A percentile compares a stretch with the other conserved stretches of the same genome.
Conservation (phyloP, 92 coral and sea anemone species). For the Pocillopora grandis region DNA sequence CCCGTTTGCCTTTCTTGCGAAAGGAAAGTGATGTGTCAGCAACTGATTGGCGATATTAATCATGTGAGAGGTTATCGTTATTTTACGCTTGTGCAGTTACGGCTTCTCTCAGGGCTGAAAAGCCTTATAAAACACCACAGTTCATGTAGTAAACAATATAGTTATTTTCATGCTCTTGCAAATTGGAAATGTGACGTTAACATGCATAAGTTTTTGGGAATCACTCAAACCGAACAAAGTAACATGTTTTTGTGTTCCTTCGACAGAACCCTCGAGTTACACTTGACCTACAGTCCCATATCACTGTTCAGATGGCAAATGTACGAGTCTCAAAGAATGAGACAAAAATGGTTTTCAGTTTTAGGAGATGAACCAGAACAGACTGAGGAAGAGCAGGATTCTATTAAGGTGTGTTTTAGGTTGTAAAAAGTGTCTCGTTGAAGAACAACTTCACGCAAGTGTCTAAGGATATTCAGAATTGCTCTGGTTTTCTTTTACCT, state of each 20-base stretch:
- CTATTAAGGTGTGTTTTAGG: slow-evolving; percentile 77
- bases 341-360: slow-evolving; percentile 95
- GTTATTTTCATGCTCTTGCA: too few species aligned
- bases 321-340: slow-evolving; percentile 95
- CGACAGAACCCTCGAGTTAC: slow-evolving; percentile 80
- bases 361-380: slow-evolving; percentile 88
- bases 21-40: too few species aligned
- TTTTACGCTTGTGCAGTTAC: too few species aligned
- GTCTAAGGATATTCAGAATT: neutral
- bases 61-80: too few species aligned
- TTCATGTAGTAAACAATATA: too few species aligned
- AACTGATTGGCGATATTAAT: too few species aligned
- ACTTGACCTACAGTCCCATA: slow-evolving; percentile 84
- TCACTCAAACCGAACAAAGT: neutral
- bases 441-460: neutral
- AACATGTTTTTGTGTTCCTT: neutral
- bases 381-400: slow-evolving; percentile 98
- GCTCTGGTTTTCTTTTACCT: neutral
- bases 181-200: too few species aligned
- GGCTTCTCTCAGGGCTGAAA: too few species aligned
- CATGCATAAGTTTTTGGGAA: neutral
- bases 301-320: slow-evolving; percentile 99
- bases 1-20: too few species aligned
- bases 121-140: too few species aligned
- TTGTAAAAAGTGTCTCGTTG: neutral